phyloP scores from a whole-genome alignment of 2,113 vertebrate genomes.

The Leucoraja erinaceus region DNA sequence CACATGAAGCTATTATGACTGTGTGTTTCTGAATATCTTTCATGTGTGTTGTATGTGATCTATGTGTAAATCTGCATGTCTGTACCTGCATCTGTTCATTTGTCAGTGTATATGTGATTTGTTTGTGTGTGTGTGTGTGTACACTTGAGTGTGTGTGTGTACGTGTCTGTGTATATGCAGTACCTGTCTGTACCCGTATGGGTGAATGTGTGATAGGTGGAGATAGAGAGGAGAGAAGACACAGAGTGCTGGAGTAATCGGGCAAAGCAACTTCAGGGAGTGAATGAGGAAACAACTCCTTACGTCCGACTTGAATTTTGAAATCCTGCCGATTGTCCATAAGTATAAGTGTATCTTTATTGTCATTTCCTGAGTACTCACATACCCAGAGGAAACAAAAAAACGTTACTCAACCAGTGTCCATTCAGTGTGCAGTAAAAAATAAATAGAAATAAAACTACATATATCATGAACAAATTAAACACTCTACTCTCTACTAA shows the following conservation, averaged over 20 bases:
- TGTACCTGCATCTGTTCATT: not conserved
- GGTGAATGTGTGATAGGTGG: not conserved
- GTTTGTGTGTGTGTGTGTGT: not conserved
- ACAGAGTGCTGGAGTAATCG: no score
- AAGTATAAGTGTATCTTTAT: no score
- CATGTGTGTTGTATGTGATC: not conserved
- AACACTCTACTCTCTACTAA: no score
- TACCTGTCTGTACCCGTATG: not conserved
- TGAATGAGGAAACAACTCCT: no score
- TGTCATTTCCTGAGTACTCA: no score
- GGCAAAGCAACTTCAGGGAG: no score
- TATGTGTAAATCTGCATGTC: not conserved
- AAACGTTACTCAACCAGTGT: no score
- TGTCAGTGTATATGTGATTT: not conserved
- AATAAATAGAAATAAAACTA: no score
- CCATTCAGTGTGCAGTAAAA: no score
- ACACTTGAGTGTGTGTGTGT: not conserved
- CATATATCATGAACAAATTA: no score
- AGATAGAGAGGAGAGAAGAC: no score
- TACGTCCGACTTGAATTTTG: not conserved
- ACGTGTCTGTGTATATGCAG: not conserved
- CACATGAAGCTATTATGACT: not conserved
- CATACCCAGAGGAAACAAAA: no score
- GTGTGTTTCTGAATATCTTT: not conserved
- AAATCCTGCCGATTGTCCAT: not conserved